Percentiles rank a stretch among this genome's conserved stretches.
Evolutionary conservation across 1,140 invertebrate species (phyloP).

Genomic region (Micrasema longulum): DNA sequence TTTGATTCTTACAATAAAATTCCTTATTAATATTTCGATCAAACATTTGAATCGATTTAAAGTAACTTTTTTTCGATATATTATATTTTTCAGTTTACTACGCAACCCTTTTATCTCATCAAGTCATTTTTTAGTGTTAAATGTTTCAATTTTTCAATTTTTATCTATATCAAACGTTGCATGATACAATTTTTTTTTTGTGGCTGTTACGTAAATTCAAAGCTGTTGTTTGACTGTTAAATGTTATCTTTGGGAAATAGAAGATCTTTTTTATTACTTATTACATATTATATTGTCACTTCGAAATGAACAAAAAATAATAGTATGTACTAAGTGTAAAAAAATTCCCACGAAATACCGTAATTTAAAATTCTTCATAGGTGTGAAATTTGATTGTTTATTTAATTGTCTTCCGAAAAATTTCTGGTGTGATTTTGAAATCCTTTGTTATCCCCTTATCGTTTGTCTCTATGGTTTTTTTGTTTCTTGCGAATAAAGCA

Average conservation of each 20-base stretch:
- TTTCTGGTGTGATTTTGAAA: neutral
- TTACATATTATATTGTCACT: conserved; percentile 5
- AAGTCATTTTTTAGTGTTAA: too few relatives aligned
- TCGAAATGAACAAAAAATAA: too few relatives aligned
- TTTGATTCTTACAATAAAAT: too few relatives aligned
- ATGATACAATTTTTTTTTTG: conserved; percentile 9
- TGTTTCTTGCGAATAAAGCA: neutral
- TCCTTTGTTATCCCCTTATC: neutral
- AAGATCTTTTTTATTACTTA: conserved; percentile 6
- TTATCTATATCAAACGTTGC: conserved; percentile 17
- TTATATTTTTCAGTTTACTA: neutral
- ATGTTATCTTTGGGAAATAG: neutral
- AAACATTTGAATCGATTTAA: too few relatives aligned
- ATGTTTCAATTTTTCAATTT: too few relatives aligned
- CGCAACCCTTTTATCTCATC: too few relatives aligned
- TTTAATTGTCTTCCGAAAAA: too few relatives aligned
- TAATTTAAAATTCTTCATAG: neutral
- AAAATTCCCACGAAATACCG: neutral
- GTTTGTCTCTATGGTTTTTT: neutral
- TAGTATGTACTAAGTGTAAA: too few relatives aligned
- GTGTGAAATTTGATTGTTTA: conserved; percentile 20
- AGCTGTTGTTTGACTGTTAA: conserved; percentile 11
- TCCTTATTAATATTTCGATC: too few relatives aligned
- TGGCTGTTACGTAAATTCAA: neutral
- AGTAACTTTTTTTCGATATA: too few relatives aligned